A percentile compares a stretch with the other conserved stretches of the same genome.
These are phyloP conservation scores for Crocodylus rhombifer DNA, from an alignment of 2,797 vertebrate genomes.

Conservation along the genomic window DNA sequence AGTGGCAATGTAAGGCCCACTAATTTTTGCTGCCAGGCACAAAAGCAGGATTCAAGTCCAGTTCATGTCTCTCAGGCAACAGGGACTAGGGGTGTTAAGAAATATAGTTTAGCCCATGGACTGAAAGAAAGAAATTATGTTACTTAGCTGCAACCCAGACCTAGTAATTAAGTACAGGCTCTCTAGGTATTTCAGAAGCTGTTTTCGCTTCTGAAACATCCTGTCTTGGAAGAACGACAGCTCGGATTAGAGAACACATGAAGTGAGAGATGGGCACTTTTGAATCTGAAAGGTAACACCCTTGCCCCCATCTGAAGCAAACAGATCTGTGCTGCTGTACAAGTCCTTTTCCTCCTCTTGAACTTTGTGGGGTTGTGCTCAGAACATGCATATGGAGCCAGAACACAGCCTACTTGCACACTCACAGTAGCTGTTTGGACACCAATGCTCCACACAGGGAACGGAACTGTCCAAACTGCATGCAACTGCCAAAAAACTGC, in stretches of 20 bases:
- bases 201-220: neutral
- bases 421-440: too few relatives aligned
- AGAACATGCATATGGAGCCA: too few relatives aligned
- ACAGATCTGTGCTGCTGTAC: too few relatives aligned
- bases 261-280: neutral
- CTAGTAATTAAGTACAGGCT: neutral
- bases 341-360: too few relatives aligned
- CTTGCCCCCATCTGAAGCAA: neutral
- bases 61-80: neutral
- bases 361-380: too few relatives aligned
- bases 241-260: neutral
- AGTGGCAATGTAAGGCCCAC: neutral
- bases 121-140: neutral
- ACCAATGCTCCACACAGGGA: too few relatives aligned
- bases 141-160: neutral
- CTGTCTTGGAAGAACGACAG: neutral
- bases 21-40: neutral
- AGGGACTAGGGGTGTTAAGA: neutral
- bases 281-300: neutral
- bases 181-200: neutral
- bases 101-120: neutral
- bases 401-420: too few relatives aligned
- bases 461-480: too few relatives aligned
- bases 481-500: too few relatives aligned
- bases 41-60: neutral